Base-by-base conservation (phyloP, 2,113 vertebrate genomes). In the Orcinus orca region DNA sequence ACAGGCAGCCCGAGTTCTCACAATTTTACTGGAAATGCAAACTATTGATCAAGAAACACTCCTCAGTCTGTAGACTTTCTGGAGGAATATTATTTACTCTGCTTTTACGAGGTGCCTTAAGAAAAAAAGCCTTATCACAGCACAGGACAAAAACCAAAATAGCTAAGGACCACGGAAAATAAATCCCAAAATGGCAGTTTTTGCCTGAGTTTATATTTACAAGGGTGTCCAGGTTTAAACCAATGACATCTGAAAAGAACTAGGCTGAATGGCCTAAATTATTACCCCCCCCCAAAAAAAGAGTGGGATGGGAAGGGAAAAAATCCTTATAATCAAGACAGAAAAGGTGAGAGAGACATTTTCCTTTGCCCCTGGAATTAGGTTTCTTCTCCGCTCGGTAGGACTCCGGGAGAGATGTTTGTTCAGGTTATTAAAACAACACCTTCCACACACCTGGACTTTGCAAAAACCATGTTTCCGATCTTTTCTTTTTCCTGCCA, bases 1-100 rank as follows among this genome's bases (percentile, higher is more conserved):
- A n/a, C 86, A n/a, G 79, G 50, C 58, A 58, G 47, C 18, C 58
- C 25, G 47, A 80, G 9, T 29, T 83, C 73, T 80, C 53, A 65
- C 20, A 0, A 4, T 85, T 88, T 93, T 53, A 68, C 83, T 97
- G 83, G 7, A 63, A 97, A 88, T 0, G 88, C 74, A 74, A 85
- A 93, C 93, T n/a, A 47, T 62, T 71, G 96, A 97, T 73, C 38
- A 4, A 94, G 95, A 89, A 96, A 44, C 67, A 76, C 41, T 12
- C 53, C 65, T 23, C 2, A 4, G 55, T 41, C 74, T 60, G 63
- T 29, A 5, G 81, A 15, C 77, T 98, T 94, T n/a, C 50, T 11
- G 77, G 0, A 87, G 80, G 0, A 90, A 77, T 87, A 94, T 38
- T 93, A 71, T 86, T 95, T 94, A 85, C 91, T 67, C 89, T 91